A percentile compares a stretch with the other conserved stretches of the same genome.
These are phyloP conservation scores for Cetoscarus ocellatus DNA, from an alignment of 2,797 vertebrate species.

Conservation along the genomic window DNA sequence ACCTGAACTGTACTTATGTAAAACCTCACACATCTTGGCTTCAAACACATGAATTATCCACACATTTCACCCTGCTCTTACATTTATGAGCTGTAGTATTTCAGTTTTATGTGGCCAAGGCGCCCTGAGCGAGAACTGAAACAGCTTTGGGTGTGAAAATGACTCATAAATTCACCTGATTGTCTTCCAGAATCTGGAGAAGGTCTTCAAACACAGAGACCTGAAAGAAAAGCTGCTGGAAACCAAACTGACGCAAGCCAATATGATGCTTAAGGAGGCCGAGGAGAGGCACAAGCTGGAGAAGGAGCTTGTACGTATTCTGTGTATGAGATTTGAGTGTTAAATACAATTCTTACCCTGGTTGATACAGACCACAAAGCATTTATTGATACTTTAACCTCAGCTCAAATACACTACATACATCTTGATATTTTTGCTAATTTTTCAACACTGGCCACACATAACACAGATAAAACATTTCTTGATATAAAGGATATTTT, in stretches of 20 bases:
- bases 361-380: no score
- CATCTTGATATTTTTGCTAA: no score
- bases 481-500: no score
- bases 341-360: no score
- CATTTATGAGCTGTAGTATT: constrained; percentile 52
- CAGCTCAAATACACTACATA: no score
- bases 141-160: constrained; percentile 31
- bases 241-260: constrained; percentile 94
- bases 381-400: no score
- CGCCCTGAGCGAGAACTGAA: constrained; percentile 36
- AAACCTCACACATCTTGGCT: constrained; percentile 27
- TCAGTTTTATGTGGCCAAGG: constrained; percentile 37
- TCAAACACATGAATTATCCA: constrained; percentile 33
- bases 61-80: constrained; percentile 38
- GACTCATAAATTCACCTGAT: constrained; percentile 47
- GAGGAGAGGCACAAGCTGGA: constrained; percentile 92
- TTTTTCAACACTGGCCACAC: no score
- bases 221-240: constrained; percentile 98
- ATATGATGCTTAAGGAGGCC: constrained; percentile 91
- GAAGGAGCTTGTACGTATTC: constrained; percentile 89
- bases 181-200: constrained; percentile 92
- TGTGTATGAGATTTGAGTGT: not conserved
- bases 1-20: constrained; percentile 11
- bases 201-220: constrained; percentile 98
- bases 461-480: no score